Base-by-base conservation (phyloP, 1,140 invertebrate genomes). In the Archegozetes longisetosus region DNA sequence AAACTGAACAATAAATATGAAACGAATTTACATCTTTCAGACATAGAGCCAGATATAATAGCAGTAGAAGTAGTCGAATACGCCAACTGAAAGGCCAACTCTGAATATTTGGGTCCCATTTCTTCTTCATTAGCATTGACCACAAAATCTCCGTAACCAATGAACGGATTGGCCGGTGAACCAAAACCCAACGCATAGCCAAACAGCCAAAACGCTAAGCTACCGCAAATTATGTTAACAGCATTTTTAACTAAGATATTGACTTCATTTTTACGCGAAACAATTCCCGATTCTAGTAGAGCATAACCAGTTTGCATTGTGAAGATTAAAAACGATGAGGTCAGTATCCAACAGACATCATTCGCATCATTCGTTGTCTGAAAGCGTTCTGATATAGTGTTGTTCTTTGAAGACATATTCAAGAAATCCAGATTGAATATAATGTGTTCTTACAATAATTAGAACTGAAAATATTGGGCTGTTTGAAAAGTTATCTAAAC, bases 161-260 rank as follows among this genome's bases (percentile, higher is more conserved):
- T 58, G 60, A 70, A 47, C 57, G 14, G 57, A 64, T 51, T 0
- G 58, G 58, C 22, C 61, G 57, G 2, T 49, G 49, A 65, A 1
- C 70, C 22, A n/a, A 25, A 28, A 52, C 66, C 66, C 2, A 73
- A 55, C 1, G 68, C 67, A 51, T 69, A 73, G 0, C 71, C 71
- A 58, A 69, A 70, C 28, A 67, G 63, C 71, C 71, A 73, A 60
- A 67, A 73, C 2, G 69, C 66, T 4, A 72, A 60, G 0, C 70
- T 69, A 1, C 70, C 71, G 28, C 68, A 67, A 6, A 72, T 64
- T 1, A 72, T 68, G 28, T 72, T 72, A 1, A 70, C 67, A 4
- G 70, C 69, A 53, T 73, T 72, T 64, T 73, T 72, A 3, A 72
- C 64, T 65, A 72, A 66, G 20, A 73, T 73, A 55, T 73, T 73